Percentiles rank a stretch among this genome's conserved stretches.
These are phyloP conservation scores for Physocephala rufipes DNA, from an alignment of 2,888 invertebrate genomes.

Conservation along the genomic window DNA sequence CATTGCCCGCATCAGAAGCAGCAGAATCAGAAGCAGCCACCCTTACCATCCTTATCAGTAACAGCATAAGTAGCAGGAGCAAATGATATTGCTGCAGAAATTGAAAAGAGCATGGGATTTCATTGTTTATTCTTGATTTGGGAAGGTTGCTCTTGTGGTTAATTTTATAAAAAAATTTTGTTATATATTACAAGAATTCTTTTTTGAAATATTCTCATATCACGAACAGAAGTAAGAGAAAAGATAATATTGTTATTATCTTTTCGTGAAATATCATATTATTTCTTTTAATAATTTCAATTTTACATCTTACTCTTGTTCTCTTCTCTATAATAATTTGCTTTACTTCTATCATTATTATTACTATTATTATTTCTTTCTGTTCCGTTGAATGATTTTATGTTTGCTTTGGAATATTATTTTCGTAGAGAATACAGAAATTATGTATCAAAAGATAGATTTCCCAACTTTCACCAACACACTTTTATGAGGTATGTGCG, in stretches of 20 bases:
- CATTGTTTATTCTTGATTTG: neutral
- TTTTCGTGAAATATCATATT: too few relatives aligned
- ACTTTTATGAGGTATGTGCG: too few relatives aligned
- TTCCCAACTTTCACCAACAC: neutral
- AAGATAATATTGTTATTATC: neutral
- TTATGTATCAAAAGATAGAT: too few relatives aligned
- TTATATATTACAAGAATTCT: slow-evolving; percentile 9
- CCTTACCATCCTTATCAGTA: slow-evolving; percentile 15
- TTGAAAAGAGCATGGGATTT: neutral
- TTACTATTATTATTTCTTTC: too few relatives aligned
- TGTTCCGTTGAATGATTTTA: neutral
- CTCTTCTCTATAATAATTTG: too few relatives aligned
- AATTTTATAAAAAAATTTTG: slow-evolving; percentile 10
- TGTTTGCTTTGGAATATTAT: too few relatives aligned
- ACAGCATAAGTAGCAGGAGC: neutral
- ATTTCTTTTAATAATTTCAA: neutral
- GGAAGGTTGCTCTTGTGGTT: slow-evolving; percentile 7
- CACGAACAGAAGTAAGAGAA: slow-evolving; percentile 33
- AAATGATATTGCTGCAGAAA: neutral
- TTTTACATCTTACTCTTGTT: neutral
- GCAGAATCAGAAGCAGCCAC: too few relatives aligned
- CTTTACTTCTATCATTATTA: too few relatives aligned
- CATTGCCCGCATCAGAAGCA: too few relatives aligned
- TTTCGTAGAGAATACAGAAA: too few relatives aligned
- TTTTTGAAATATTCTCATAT: slow-evolving; percentile 32